Evolutionary conservation across 1,140 invertebrate species (phyloP).

Genomic region (Eubasilissa regina): DNA sequence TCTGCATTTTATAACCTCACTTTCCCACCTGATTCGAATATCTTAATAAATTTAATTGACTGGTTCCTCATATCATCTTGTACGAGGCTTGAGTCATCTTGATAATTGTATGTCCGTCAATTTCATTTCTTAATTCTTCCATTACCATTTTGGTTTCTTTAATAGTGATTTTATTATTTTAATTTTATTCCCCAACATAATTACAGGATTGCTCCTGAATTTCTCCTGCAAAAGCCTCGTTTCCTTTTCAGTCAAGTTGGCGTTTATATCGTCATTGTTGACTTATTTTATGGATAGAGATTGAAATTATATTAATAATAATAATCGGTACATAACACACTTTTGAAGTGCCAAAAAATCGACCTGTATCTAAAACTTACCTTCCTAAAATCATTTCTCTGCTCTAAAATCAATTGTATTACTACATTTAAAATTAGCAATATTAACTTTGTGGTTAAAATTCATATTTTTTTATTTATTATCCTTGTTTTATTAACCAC

Average conservation of each 20-base stretch:
- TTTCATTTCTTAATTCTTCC: slow-evolving; percentile 62
- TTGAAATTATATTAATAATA: no score
- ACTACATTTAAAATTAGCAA: no score
- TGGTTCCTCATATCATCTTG: slow-evolving; percentile 65
- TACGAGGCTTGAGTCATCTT: slow-evolving; percentile 55
- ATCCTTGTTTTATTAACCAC: no score
- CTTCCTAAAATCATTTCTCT: no score
- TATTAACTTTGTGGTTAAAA: no score
- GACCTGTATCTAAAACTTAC: no score
- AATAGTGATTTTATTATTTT: slow-evolving; percentile 66
- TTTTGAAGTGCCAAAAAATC: no score
- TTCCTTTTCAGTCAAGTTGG: slow-evolving; percentile 67
- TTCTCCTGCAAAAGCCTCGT: slow-evolving; percentile 68
- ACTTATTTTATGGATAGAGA: no score
- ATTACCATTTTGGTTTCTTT: slow-evolving; percentile 63
- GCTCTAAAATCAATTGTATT: no score
- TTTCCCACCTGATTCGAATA: slow-evolving; percentile 60
- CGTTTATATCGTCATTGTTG: slow-evolving; percentile 70
- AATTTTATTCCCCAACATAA: slow-evolving; percentile 65
- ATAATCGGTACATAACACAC: no score
- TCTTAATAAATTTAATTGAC: slow-evolving; percentile 57
- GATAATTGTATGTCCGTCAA: slow-evolving; percentile 49
- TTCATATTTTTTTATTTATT: no score
- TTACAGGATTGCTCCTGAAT: slow-evolving; percentile 66
- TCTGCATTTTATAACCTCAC: slow-evolving; percentile 32